Conservation (phyloP, 2,113 vertebrate genomes). For the Raja brachyura region DNA sequence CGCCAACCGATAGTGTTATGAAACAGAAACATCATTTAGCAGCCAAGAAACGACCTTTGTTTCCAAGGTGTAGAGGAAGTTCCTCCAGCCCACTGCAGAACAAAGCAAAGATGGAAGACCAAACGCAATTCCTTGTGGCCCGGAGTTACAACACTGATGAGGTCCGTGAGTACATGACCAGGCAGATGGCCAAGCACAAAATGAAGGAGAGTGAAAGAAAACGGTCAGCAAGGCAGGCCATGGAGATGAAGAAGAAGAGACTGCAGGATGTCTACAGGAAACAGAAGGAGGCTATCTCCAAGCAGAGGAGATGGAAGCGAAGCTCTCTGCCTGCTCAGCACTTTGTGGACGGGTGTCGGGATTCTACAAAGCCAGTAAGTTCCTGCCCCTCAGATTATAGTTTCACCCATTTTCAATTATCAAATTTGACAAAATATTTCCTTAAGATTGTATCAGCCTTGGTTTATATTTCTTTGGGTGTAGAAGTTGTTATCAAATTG, state of each 20-base stretch:
- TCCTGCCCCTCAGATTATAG: neutral
- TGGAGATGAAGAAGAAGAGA: constrained; percentile 42
- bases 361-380: neutral
- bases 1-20: too few species aligned
- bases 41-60: neutral
- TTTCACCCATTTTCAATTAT: neutral
- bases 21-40: too few species aligned
- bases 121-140: constrained; percentile 15
- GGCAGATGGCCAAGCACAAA: constrained; percentile 45
- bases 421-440: neutral
- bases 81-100: constrained; percentile 6
- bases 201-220: constrained; percentile 47
- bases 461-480: too few species aligned
- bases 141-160: constrained; percentile 43
- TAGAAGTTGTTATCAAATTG: too few species aligned
- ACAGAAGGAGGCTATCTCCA: constrained; percentile 51
- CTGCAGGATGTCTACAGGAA: constrained; percentile 52
- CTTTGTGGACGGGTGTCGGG: neutral
- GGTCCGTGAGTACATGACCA: constrained; percentile 49
- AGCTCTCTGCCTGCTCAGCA: neutral
- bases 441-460: neutral
- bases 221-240: neutral
- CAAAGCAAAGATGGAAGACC: neutral
- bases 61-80: constrained; percentile 18
- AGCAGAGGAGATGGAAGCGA: constrained; percentile 32